Percentiles rank a stretch among this genome's conserved stretches.
These are phyloP conservation scores for Hemibagrus guttatus DNA, from an alignment of 2,797 vertebrate species.

Conservation along the genomic window DNA sequence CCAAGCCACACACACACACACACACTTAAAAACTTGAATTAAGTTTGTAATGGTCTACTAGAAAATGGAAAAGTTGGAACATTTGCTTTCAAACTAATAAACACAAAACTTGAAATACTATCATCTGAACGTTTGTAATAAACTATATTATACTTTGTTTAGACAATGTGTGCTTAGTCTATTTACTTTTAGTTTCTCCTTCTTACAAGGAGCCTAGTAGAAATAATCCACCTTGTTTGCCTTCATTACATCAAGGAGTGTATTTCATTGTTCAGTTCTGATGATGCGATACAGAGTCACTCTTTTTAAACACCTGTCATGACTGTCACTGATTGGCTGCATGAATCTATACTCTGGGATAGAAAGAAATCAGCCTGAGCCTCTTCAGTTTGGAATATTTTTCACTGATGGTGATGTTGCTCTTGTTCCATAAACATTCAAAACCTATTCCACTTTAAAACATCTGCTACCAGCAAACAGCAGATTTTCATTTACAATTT, in stretches of 20 bases:
- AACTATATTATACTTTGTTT: not conserved
- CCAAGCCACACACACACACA: too few relatives aligned
- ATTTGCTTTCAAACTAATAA: not conserved
- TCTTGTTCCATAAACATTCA: not conserved
- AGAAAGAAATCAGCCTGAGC: not conserved
- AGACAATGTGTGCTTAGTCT: not conserved
- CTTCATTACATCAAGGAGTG: not conserved
- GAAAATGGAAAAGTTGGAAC: not conserved
- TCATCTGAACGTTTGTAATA: not conserved
- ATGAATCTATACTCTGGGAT: not conserved
- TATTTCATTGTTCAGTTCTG: not conserved
- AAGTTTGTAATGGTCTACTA: not conserved
- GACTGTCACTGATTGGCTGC: not conserved
- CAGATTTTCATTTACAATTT: not conserved
- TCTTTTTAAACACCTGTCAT: not conserved
- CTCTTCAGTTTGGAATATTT: not conserved
- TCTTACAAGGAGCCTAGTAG: not conserved
- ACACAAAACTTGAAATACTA: not conserved
- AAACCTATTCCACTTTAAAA: not conserved
- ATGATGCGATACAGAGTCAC: not conserved
- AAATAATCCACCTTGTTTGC: not conserved
- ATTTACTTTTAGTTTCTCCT: not conserved
- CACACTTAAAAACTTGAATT: not conserved
- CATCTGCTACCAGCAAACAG: not conserved
- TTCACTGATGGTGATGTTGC: not conserved